Conservation (phyloP, 1,140 invertebrate species). For the Plectrocnemia conspersa region DNA sequence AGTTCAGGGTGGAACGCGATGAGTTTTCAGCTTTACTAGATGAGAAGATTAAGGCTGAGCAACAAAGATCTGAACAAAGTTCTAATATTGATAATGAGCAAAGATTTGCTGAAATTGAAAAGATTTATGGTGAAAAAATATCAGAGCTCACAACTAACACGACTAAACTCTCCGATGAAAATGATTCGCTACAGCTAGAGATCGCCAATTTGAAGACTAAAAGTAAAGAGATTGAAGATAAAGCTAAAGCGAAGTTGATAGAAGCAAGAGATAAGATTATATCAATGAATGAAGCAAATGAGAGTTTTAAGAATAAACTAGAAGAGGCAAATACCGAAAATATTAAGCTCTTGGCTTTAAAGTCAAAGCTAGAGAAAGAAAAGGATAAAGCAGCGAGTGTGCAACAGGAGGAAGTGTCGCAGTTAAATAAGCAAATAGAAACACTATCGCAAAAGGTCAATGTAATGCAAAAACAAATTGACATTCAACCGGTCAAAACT, state of each 20-base stretch:
- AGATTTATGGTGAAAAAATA: slow-evolving; percentile 49
- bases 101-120: slow-evolving; percentile 43
- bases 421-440: slow-evolving; percentile 67
- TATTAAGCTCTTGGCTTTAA: slow-evolving; percentile 56
- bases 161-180: slow-evolving; percentile 54
- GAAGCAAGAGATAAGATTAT: slow-evolving; percentile 67
- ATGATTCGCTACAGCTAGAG: slow-evolving; percentile 64
- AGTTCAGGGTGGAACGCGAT: slow-evolving; percentile 85
- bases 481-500: slow-evolving; percentile 63
- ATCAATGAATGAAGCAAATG: slow-evolving; percentile 63
- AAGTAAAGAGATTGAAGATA: slow-evolving; percentile 64
- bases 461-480: slow-evolving; percentile 75
- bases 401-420: slow-evolving; percentile 58
- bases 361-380: slow-evolving; percentile 71
- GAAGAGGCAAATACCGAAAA: slow-evolving; percentile 59
- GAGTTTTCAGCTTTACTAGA: slow-evolving; percentile 64
- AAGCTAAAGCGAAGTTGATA: slow-evolving; percentile 68
- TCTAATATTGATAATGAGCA: too few relatives aligned
- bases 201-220: slow-evolving; percentile 62
- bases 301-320: slow-evolving; percentile 55
- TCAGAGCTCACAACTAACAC: slow-evolving; percentile 61
- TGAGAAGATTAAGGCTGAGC: slow-evolving; percentile 54
- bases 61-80: too few relatives aligned
- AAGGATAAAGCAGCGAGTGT: slow-evolving; percentile 62
- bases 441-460: slow-evolving; percentile 64